Evolutionary conservation across 2,113 vertebrate species (phyloP).

Genomic region (Antennarius striatus): DNA sequence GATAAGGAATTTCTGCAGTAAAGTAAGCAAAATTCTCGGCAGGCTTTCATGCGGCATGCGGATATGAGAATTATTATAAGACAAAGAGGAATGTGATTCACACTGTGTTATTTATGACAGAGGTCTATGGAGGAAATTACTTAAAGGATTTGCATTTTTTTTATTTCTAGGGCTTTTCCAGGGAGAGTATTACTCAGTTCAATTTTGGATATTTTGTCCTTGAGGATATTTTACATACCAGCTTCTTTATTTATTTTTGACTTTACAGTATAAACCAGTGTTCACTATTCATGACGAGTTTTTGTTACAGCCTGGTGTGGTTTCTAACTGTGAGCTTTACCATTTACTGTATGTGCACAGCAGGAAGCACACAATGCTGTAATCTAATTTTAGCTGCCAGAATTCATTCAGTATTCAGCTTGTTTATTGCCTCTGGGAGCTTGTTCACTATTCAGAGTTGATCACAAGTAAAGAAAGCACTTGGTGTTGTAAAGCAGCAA

Average conservation of each 20-base stretch:
- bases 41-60: slow-evolving; percentile 43
- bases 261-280: slow-evolving; percentile 13
- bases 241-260: background rate
- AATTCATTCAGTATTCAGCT: background rate
- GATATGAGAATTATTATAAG: slow-evolving; percentile 62
- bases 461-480: slow-evolving; percentile 19
- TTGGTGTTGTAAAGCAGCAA: slow-evolving; percentile 14
- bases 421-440: slow-evolving; percentile 15
- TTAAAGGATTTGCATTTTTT: slow-evolving; percentile 50
- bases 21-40: slow-evolving; percentile 54
- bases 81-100: slow-evolving; percentile 57
- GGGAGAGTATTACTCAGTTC: slow-evolving; percentile 33
- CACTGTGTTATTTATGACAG: slow-evolving; percentile 55
- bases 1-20: slow-evolving; percentile 53
- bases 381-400: slow-evolving; percentile 20
- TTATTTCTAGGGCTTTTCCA: slow-evolving; percentile 54
- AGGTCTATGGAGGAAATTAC: slow-evolving; percentile 61
- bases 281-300: slow-evolving; percentile 4
- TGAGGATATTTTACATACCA: slow-evolving; percentile 12
- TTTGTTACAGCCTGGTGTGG: slow-evolving; percentile 4
- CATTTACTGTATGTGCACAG: slow-evolving; percentile 24
- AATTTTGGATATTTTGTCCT: slow-evolving; percentile 51
- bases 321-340: slow-evolving; percentile 22
- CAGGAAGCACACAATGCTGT: slow-evolving; percentile 9
- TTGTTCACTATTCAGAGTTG: slow-evolving; percentile 19